Evolutionary conservation across 2,797 vertebrate genomes (phyloP).

Genomic region (Vespertilio murinus): DNA sequence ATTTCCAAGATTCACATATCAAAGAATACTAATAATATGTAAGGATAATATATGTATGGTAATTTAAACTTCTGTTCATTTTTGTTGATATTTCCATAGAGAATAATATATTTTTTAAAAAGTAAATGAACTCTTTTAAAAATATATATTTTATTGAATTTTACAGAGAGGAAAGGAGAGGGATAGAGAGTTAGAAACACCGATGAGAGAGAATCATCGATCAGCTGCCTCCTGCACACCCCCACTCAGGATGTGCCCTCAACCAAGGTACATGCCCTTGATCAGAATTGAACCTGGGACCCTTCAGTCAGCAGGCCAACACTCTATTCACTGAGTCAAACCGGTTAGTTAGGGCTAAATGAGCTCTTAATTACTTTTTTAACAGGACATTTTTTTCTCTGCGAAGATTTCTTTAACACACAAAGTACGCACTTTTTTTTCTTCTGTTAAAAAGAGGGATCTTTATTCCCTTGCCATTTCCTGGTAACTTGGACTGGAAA

Average conservation of each 20-base stretch:
- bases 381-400: neutral
- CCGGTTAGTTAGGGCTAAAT: neutral
- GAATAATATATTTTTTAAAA: neutral
- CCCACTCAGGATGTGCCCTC: too few relatives aligned
- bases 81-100: neutral
- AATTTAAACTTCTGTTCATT: neutral
- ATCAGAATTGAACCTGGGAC: too few relatives aligned
- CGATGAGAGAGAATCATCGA: too few relatives aligned
- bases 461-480: conserved; percentile 43
- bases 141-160: too few relatives aligned
- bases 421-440: neutral
- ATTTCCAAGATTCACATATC: conserved; percentile 6
- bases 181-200: too few relatives aligned
- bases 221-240: too few relatives aligned
- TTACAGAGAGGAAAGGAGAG: too few relatives aligned
- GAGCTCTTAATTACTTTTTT: neutral
- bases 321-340: too few relatives aligned
- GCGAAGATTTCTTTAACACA: conserved; percentile 4
- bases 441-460: conserved; percentile 29
- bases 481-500: conserved; percentile 26
- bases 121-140: neutral
- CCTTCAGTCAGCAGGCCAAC: too few relatives aligned
- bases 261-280: too few relatives aligned
- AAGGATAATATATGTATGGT: neutral
- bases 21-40: neutral